phyloP scores from a whole-genome alignment of 1,140 invertebrate genomes.

The Spodoptera frugiperda region DNA sequence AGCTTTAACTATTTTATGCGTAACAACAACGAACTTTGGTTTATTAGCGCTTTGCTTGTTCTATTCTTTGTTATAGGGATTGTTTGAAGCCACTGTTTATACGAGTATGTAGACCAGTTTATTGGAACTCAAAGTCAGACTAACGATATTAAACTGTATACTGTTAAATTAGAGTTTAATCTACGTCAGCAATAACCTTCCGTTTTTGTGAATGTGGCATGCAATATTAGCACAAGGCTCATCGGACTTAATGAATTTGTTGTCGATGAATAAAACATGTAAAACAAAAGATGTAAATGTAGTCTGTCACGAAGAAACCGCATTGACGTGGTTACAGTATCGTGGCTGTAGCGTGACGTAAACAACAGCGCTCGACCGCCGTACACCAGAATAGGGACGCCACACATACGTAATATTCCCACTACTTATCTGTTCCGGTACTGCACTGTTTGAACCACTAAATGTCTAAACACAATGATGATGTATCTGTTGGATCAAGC shows the following conservation, averaged over 20 bases:
- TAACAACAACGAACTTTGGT: conserved; percentile 26
- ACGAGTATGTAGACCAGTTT: not conserved
- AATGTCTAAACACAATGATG: too few species aligned
- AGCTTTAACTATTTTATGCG: conserved; percentile 47
- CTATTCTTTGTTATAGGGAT: not conserved
- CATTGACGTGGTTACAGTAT: conserved; percentile 38
- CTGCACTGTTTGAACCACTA: too few species aligned
- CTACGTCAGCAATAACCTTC: conserved; percentile 4
- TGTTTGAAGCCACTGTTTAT: conserved; percentile 1
- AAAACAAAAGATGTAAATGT: conserved; percentile 24
- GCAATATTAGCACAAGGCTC: conserved; percentile 6
- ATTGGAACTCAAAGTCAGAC: not conserved
- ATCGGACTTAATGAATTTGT: conserved; percentile 9
- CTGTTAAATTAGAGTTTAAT: not conserved
- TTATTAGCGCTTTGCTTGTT: conserved; percentile 21
- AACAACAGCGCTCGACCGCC: conserved; percentile 32
- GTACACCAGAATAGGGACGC: conserved; percentile 12
- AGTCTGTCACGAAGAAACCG: conserved; percentile 11
- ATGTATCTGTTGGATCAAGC: too few species aligned
- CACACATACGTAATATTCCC: not conserved
- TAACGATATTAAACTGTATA: not conserved
- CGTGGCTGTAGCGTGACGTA: conserved; percentile 26
- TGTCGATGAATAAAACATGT: conserved; percentile 10
- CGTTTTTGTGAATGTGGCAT: conserved; percentile 17
- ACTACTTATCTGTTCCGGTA: too few species aligned